Base-by-base conservation (phyloP, 2,797 vertebrate genomes). In the Danio choprae region DNA sequence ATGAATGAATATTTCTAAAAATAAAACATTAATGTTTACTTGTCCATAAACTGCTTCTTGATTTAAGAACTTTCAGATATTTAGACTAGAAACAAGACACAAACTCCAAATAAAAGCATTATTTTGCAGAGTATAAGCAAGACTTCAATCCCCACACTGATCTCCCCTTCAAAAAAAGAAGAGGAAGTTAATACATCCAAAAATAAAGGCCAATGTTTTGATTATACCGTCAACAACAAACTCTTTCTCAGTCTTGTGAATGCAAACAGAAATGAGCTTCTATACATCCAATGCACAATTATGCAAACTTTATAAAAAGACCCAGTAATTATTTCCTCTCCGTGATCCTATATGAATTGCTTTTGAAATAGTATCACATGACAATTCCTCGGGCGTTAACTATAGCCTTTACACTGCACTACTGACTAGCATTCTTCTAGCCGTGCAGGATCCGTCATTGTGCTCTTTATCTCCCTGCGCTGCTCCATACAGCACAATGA, bases 371-470 rank as follows among this genome's bases (percentile, higher is more conserved):
- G 44, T 20, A 20, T 15, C 51, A 10, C n/a, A 64, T 64, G 18
- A 64, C 38, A 64, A 43, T 53, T 41, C 74, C 18, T 55, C 13
- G 7, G 3, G 29, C 16, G 5, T 75, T 74, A 40, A 74, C 65
- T 41, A 51, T 18, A 51, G 72, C 18, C 62, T 67, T 65, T 44
- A 64, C 38, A 77, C 58, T 67, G 74, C 67, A 62, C 63, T 18
- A 56, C 18, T 12, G 48, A 75, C 38, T 43, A 41, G 58, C 73
- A 64, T 76, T 77, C 38, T 67, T 77, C 40, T 20, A 74, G 6
- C 29, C 59, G 50, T 62, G 71, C 56, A 48, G 71, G 71, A 60
- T 73, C 22, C 43, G 46, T 36, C 56, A 65, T 76, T 75, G 20
- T 58, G 51, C 53, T 59, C 55, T 74, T 58, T 74, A 56, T 72